Evolutionary conservation across 2,113 vertebrate genomes (phyloP).

Genomic region (Clarias magur): DNA sequence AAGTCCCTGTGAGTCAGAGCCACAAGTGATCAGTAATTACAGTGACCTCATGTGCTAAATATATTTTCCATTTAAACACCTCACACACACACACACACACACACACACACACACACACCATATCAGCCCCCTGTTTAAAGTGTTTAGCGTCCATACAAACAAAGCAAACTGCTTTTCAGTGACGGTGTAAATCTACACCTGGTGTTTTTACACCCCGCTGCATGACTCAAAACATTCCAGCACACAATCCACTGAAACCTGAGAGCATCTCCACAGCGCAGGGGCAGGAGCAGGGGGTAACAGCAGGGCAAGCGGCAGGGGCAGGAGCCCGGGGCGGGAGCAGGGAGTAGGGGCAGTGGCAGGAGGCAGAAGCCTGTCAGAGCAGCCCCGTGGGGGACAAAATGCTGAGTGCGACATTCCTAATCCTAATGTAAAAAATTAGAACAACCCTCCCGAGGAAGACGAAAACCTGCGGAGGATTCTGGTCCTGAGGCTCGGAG

Average conservation of each 20-base stretch:
- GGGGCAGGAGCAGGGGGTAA: conserved; percentile 59
- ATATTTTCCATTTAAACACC: background rate
- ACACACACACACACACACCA: background rate
- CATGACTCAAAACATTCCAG: conserved; percentile 38
- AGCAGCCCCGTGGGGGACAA: conserved; percentile 29
- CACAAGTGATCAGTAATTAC: background rate
- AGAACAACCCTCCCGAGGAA: conserved; percentile 31
- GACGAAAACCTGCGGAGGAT: conserved; percentile 55
- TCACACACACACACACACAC: background rate
- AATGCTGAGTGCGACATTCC: conserved; percentile 49
- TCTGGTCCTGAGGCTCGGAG: conserved; percentile 46
- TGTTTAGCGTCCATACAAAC: background rate
- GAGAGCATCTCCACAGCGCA: conserved; percentile 56
- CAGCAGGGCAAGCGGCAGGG: conserved; percentile 24
- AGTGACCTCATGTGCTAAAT: background rate
- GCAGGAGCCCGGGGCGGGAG: conserved; percentile 61
- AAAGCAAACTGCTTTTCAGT: background rate
- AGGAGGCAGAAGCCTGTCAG: conserved; percentile 5
- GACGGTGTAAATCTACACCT: background rate
- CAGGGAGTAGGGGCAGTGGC: conserved; percentile 60
- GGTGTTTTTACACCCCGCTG: background rate
- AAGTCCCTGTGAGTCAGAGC: background rate
- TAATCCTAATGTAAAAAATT: conserved; percentile 45
- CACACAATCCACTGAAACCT: conserved; percentile 61
- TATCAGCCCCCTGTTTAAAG: background rate